Evolutionary conservation across 1,140 invertebrate genomes (phyloP).

Genomic region (Ctenoplectra terminalis): DNA sequence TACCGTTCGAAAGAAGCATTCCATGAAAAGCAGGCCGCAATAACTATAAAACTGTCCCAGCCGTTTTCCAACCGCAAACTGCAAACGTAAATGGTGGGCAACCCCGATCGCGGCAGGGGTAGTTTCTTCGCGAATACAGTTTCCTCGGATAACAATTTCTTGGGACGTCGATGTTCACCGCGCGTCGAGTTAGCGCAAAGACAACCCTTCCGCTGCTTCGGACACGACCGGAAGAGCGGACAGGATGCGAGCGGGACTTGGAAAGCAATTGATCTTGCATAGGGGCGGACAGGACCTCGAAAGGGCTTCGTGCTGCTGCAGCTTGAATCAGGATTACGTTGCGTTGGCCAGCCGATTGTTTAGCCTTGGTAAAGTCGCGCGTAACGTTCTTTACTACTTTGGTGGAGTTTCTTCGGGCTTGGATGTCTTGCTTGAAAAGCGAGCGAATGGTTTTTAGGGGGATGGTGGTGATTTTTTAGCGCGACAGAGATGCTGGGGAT

Average conservation of each 20-base stretch:
- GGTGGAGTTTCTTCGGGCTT: background rate
- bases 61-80: constrained; percentile 1
- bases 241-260: background rate
- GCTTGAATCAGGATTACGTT: constrained; percentile 46
- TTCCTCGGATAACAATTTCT: constrained; percentile 35
- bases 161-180: constrained; percentile 28
- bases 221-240: background rate
- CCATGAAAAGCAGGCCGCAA: constrained; percentile 6
- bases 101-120: background rate
- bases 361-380: constrained; percentile 51
- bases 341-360: constrained; percentile 47
- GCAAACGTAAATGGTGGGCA: background rate
- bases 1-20: constrained; percentile 5
- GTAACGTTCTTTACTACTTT: background rate
- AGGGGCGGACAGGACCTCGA: background rate
- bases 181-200: constrained; percentile 4
- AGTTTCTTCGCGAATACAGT: constrained; percentile 21
- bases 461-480: too few relatives aligned
- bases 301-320: constrained; percentile 49
- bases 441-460: background rate
- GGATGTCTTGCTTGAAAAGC: background rate
- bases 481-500: too few relatives aligned
- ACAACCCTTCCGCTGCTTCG: background rate
- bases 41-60: constrained; percentile 44
- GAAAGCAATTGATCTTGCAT: background rate